Evolutionary conservation across 2,888 invertebrate genomes (phyloP).

Genomic region (Blomia tropicalis): DNA sequence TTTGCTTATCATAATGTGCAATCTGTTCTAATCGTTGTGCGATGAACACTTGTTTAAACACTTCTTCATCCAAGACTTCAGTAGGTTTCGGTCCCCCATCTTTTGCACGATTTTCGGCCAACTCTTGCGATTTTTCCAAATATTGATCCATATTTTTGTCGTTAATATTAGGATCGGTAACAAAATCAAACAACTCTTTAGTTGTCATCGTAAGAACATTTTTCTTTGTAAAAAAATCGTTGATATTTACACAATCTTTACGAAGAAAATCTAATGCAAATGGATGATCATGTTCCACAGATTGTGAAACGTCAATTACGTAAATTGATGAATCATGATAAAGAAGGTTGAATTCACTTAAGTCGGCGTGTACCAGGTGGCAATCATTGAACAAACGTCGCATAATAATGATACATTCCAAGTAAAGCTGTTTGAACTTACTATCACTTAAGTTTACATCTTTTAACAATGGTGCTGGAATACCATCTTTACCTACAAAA

Average conservation of each 20-base stretch:
- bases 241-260: conserved; percentile 44
- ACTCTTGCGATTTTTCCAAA: conserved; percentile 54
- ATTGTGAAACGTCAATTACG: conserved; percentile 47
- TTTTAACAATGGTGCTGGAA: conserved; percentile 43
- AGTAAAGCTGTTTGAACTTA: conserved; percentile 27
- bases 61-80: conserved; percentile 64
- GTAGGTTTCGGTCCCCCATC: conserved; percentile 35
- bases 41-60: conserved; percentile 82
- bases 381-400: conserved; percentile 41
- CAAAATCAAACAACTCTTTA: conserved; percentile 83
- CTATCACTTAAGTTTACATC: conserved; percentile 34
- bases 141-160: conserved; percentile 62
- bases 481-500: conserved; percentile 42
- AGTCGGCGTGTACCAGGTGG: conserved; percentile 45
- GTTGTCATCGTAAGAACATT: conserved; percentile 78
- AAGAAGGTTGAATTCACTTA: conserved; percentile 47
- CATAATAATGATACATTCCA: conserved; percentile 35
- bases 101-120: conserved; percentile 43
- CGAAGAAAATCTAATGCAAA: conserved; percentile 43
- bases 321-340: conserved; percentile 41
- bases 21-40: conserved; percentile 79
- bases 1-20: conserved; percentile 61
- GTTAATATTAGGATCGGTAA: conserved; percentile 74
- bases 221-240: conserved; percentile 29
- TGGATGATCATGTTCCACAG: conserved; percentile 45